Base-by-base conservation (phyloP, 2,888 invertebrate species). In the Uloborus plumipes region DNA sequence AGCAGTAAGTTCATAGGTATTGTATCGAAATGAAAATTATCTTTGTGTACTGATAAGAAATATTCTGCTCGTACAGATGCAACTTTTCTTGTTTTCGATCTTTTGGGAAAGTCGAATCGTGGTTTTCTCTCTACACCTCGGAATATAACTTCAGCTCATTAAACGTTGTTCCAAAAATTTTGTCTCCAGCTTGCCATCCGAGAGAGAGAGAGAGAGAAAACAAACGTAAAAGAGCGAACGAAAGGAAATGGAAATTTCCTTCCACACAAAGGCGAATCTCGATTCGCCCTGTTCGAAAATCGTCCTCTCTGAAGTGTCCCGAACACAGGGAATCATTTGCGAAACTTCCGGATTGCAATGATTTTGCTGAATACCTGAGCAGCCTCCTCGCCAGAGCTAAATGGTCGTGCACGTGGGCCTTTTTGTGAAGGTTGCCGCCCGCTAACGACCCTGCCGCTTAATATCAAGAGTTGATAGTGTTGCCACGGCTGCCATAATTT, bases 221-320 rank as follows among this genome's bases (percentile, higher is more conserved):
- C 39, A 39, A 39, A 39, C 11, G 39, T 39, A 11, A 39, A 39
- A 39, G 39, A 39, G 39, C 39, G 39, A 39, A 39, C 39, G 39
- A 39, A 31, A 73, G 75, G 75, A 75, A 75, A 75, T 67, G 75
- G 61, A 75, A 55, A 75, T 75, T 66, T 67, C 51, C 66, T 22
- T 58, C 67, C 18, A 7, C 65, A 62, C 59, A 75, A 75, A 75
- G 14, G 39, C 59, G 50, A 18, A 75, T 59, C 67, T 67, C 67
- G 59, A 64, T 4, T 50, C 58, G 50, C 61, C 20, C 61, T 39
- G 18, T 61, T 20, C 49, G 61, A 16, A 65, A 49, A 71, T 71
- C 71, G 69, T 31, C 51, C 53, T 18, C 18, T 49, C 53, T 70
- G 55, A 67, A 64, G 64, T 55, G 70, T 69, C 53, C 49, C 26